phyloP scores from a whole-genome alignment of 2,888 invertebrate species.

The Corythucha ciliata region DNA sequence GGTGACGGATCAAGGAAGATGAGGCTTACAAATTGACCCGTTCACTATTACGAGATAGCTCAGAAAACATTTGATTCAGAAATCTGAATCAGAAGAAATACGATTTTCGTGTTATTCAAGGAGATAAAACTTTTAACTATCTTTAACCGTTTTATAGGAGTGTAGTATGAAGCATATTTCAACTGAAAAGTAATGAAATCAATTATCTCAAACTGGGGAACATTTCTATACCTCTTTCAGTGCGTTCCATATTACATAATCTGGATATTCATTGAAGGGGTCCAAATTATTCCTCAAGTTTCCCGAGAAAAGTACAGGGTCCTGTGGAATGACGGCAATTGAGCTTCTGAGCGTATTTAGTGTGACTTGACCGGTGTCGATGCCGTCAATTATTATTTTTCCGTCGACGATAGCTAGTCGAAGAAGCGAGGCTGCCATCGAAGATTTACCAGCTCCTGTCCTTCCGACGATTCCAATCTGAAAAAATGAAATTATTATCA shows the following conservation, averaged over 20 bases:
- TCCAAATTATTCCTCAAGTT: constrained; percentile 49
- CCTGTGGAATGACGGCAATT: constrained; percentile 56
- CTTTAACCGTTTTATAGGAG: too few relatives aligned
- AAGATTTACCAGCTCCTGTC: constrained; percentile 61
- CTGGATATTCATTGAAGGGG: constrained; percentile 45
- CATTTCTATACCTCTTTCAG: constrained; percentile 42
- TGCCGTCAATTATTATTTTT: constrained; percentile 57
- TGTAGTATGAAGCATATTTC: too few relatives aligned
- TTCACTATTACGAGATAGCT: too few relatives aligned
- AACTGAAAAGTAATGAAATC: background rate
- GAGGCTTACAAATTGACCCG: too few relatives aligned
- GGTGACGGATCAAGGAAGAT: too few relatives aligned
- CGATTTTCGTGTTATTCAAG: too few relatives aligned
- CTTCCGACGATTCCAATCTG: constrained; percentile 57
- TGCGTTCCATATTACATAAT: constrained; percentile 46
- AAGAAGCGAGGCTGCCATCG: constrained; percentile 59
- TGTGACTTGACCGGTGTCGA: constrained; percentile 51
- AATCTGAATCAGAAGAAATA: too few relatives aligned
- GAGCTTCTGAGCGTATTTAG: constrained; percentile 52
- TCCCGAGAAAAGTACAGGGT: constrained; percentile 48
- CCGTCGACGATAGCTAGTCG: constrained; percentile 59
- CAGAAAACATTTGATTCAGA: too few relatives aligned
- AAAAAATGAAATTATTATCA: too few relatives aligned
- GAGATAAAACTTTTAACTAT: too few relatives aligned
- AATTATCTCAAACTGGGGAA: background rate